Percentiles rank a stretch among this genome's conserved stretches.
These are phyloP conservation scores for Camponotus pennsylvanicus DNA, from an alignment of 1,140 invertebrate species.

Conservation along the genomic window DNA sequence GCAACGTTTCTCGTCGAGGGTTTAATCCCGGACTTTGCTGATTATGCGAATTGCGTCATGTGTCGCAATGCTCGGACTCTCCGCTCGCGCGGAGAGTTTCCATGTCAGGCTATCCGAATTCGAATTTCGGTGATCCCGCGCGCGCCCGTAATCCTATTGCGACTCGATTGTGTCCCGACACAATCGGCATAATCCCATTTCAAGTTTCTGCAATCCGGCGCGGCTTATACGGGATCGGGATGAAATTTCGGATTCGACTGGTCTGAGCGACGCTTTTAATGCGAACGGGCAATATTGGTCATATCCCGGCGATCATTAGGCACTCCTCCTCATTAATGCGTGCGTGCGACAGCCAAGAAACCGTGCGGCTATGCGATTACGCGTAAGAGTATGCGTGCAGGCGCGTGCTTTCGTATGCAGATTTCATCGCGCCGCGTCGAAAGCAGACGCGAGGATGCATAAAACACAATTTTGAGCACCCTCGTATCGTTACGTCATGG, in stretches of 20 bases:
- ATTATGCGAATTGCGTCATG: slow-evolving; percentile 48
- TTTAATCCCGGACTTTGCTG: slow-evolving; percentile 38
- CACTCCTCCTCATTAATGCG: background rate
- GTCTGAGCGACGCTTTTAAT: background rate
- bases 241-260: slow-evolving; percentile 39
- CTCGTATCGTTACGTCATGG: background rate
- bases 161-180: slow-evolving; percentile 40
- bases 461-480: background rate
- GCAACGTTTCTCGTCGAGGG: background rate
- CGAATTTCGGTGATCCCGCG: background rate
- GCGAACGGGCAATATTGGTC: background rate
- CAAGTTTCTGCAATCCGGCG: slow-evolving; percentile 17
- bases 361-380: background rate
- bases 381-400: background rate
- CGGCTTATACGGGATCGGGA: slow-evolving; percentile 41
- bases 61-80: background rate
- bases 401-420: slow-evolving; percentile 22
- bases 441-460: background rate
- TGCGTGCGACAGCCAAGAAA: background rate
- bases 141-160: slow-evolving; percentile 40
- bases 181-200: slow-evolving; percentile 50
- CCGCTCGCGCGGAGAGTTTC: background rate
- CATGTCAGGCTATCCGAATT: slow-evolving; percentile 18
- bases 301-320: background rate
- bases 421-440: background rate